Evolutionary conservation across 2,113 vertebrate species (phyloP), one percentile per base, ranked within the genome.

Genomic region (human (Homo sapiens)): DNA sequence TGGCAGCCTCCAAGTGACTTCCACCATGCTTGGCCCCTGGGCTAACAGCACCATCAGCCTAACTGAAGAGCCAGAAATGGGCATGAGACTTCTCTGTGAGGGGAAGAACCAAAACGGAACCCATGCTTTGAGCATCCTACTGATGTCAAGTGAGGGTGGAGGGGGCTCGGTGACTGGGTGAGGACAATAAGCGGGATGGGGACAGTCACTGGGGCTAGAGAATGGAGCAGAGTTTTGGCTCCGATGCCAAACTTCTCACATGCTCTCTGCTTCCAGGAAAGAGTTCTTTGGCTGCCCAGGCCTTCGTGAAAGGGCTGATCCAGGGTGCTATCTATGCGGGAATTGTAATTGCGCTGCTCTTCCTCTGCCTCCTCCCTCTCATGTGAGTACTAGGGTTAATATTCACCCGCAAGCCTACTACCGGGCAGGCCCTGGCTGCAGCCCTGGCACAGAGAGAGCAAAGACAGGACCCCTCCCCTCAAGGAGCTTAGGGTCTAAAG

Each of bases 31-130:
- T 20, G 38, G 16, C 6, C 35, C 83, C 75, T 97, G 96, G 98
- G 59, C 57, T 83, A 94, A 96, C 68, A 97, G 89, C 83, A 95
- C 95, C 95, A 22, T 97, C 59, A 25, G 0, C 40, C 75, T 98
- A 23, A 3, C 2, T 0, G 35, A 87, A 45, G 18, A 85, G 38
- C 70, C 89, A 18, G 92, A 96, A 40, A 17, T 38, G 25, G 10
- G 89, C 57, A 70, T 0, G 1, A 50, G 6, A 14, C 95, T 97
- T 23, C 35, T 79, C 70, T 97, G 97, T 68, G 93, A 97, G 57
- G 97, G 87, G 12, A 89, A 38, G 79, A 97, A 97, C 55, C 22
- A 32, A 14, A 22, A 93, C 0, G 87, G 96, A 30, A 52, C 5
- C 35, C 66, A 96, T 0, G 23, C 82, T 23, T 6, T 95, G 85